Evolutionary conservation across 2,113 vertebrate species (phyloP), one percentile per base, ranked within the genome.

Genomic region (Anguilla rostrata): DNA sequence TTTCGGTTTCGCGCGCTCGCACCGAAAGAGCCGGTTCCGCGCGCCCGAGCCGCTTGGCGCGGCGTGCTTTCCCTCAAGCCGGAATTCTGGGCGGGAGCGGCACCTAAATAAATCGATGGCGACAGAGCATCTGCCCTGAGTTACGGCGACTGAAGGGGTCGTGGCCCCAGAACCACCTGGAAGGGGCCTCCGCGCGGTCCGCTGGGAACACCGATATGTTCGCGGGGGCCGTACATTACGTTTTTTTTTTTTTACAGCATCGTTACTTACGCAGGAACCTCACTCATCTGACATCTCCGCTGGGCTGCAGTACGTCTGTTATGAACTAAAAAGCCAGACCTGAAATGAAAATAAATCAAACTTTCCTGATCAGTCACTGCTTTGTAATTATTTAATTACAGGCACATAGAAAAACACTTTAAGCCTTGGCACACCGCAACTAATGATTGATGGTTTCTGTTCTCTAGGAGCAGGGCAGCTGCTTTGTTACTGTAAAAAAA

Each of bases 81-180:
- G 71, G 46, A 87, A 87, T n/a, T 34, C 82, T 40, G 66, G 66
- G 18, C 49, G 82, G 88, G 89, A 92, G 87, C 78, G 40, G 26
- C 86, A 90, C 87, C 88, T 89, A 85, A 90, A 90, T 88, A 90
- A 89, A 94, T 93, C 66, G 86, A 86, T 87, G 91, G 87, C 91
- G 94, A 95, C 93, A 90, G 92, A 93, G 91, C 93, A 94, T 94
- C 92, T 94, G 94, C 89, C 89, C 89, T 63, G 87, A 20, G 90
- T 93, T 94, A 94, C 57, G 26, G 71, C 26, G 2, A 22, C 26
- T 75, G n/a, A 2, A 75, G 26, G n/a, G 26, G 71, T 34, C 71
- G n/a, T n/a, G 26, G 9, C 71, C n/a, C 71, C n/a, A 9, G 26
- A 2, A 8, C 71, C 71, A 75, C 71, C 71, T n/a, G 71, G 26